Evolutionary conservation across 2,113 vertebrate genomes (phyloP).

Genomic region (Macrotus californicus): DNA sequence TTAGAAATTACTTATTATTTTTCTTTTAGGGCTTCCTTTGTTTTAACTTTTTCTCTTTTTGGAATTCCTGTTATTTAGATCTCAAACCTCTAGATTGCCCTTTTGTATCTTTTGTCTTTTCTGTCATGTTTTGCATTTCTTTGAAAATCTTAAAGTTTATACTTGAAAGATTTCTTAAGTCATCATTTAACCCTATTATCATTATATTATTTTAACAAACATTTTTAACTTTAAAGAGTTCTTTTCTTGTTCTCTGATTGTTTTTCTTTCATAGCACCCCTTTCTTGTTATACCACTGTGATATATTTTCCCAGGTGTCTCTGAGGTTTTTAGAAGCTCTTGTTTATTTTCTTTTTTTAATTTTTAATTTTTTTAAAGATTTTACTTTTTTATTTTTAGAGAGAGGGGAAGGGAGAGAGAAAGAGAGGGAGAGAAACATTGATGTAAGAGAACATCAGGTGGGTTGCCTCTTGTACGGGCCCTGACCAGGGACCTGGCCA

Average conservation of each 20-base stretch:
- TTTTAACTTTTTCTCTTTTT: neutral
- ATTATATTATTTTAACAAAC: neutral
- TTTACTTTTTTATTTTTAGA: too few species aligned
- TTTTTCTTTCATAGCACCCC: neutral
- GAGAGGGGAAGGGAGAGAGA: too few species aligned
- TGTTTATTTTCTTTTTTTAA: neutral
- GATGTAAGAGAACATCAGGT: too few species aligned
- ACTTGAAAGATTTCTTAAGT: neutral
- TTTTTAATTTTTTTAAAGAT: too few species aligned
- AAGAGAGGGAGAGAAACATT: too few species aligned
- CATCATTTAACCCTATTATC: neutral
- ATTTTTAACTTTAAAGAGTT: constrained; percentile 8
- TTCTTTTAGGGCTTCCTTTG: neutral
- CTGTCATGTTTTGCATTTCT: neutral
- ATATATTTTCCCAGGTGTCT: neutral
- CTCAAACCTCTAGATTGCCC: neutral
- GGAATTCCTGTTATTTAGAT: neutral
- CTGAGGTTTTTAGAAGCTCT: neutral
- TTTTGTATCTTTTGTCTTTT: neutral
- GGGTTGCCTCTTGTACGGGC: too few species aligned
- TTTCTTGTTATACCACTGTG: neutral
- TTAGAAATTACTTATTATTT: neutral
- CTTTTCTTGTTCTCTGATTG: neutral
- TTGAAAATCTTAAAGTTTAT: constrained; percentile 29
- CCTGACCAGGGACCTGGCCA: too few species aligned